A percentile compares a stretch with the other conserved stretches of the same genome.
phyloP scores from a whole-genome alignment of 2,888 invertebrate genomes.

The Zaprionus lineosus region DNA sequence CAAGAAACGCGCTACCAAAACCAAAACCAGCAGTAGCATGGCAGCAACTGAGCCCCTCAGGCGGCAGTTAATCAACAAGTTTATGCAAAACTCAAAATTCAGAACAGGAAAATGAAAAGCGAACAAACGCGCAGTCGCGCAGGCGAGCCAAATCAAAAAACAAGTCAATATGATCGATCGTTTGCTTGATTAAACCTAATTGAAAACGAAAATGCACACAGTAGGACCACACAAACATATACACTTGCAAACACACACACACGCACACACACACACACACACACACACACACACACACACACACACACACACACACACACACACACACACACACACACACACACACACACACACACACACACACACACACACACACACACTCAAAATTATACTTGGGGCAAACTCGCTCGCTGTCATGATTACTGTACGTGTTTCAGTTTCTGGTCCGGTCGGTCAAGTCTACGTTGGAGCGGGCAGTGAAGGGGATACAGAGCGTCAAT shows the following conservation, averaged over 20 bases:
- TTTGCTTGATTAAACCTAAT: conserved; percentile 77
- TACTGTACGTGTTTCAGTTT: conserved; percentile 35
- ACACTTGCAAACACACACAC: conserved; percentile 26
- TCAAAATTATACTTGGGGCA: conserved; percentile 9
- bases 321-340: conserved; percentile 18
- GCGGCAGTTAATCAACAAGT: conserved; percentile 73
- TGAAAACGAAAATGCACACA: conserved; percentile 76
- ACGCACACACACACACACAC: conserved; percentile 17
- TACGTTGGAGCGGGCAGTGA: conserved; percentile 20
- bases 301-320: conserved; percentile 19
- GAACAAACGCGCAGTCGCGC: conserved; percentile 71
- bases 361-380: not conserved
- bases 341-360: conserved; percentile 8
- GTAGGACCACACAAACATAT: conserved; percentile 34
- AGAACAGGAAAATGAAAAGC: conserved; percentile 77
- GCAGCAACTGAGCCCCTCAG: conserved; percentile 69
- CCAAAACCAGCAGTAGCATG: conserved; percentile 36
- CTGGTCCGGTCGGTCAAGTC: conserved; percentile 64
- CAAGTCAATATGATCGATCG: conserved; percentile 79
- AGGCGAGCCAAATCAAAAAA: conserved; percentile 47
- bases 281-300: conserved; percentile 6
- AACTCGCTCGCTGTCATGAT: conserved; percentile 60
- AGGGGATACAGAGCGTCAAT: conserved; percentile 7
- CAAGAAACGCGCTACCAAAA: conserved; percentile 35
- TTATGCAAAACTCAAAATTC: conserved; percentile 73